Evolutionary conservation across 2,113 vertebrate species (phyloP), one percentile per base, ranked within the genome.

Genomic region (Pungitius pungitius): DNA sequence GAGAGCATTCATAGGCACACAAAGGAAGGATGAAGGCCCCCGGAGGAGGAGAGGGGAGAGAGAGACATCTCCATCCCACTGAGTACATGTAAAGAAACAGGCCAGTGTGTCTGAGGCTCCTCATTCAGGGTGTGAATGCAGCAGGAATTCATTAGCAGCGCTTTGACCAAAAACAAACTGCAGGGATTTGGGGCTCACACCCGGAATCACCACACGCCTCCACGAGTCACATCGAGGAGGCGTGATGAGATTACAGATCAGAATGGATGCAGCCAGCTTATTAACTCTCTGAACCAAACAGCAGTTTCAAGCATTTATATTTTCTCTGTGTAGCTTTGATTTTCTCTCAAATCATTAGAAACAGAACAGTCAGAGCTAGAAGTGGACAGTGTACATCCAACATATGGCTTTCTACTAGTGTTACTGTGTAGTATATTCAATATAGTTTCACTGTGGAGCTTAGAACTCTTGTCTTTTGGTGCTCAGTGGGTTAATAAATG

Each of bases 121-220:
- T 47, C 61, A 77, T 85, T 85, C 74, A 88, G 22, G 0, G 72
- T 82, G 80, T 68, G 83, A 85, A 87, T 45, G 52, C 79, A 85
- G 72, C 61, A 52, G 81, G 72, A 69, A 87, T 64, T 71, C 80
- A 73, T 59, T 59, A 73, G 75, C 18, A 10, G 58, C 43, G 42
- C 42, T 27, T 27, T 33, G 60, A 64, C 75, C 74, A 84, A 30
- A 51, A 73, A 75, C 59, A 8, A 49, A 59, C 81, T 30, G 73
- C 73, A 63, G 83, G 70, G 1, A 26, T 79, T 86, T 70, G 8
- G 63, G 30, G 60, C 47, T 35, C 24, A 74, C 71, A 40, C 55
- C 27, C 45, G 3, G 30, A 24, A 70, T 20, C 39, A n/a, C n/a
- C 40, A 67, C 49, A 33, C 22, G 10, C 2, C 18, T 49, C 33